Conservation (phyloP, 64 coral and sea anemone genomes). For the Montipora efflorescens region DNA sequence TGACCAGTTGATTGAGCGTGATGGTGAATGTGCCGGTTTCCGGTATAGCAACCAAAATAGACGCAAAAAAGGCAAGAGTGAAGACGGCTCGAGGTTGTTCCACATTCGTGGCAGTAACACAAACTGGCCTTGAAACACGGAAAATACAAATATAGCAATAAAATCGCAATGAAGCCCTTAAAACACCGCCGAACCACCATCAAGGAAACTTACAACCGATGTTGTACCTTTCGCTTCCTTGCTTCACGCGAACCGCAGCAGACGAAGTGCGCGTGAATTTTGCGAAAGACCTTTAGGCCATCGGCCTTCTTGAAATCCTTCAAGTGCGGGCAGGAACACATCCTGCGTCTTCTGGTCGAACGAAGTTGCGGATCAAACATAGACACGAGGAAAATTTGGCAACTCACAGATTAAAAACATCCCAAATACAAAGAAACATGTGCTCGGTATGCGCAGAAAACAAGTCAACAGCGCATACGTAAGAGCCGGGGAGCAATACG, state of each 20-base stretch:
- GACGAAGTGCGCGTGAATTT: slow-evolving; percentile 89
- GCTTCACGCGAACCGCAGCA: slow-evolving; percentile 88
- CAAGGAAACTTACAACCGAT: slow-evolving; percentile 50
- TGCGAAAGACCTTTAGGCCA: slow-evolving; percentile 87
- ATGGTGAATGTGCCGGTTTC: slow-evolving; percentile 94
- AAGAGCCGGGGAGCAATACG: slow-evolving; percentile 20
- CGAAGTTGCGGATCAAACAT: slow-evolving; percentile 50
- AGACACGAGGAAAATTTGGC: slow-evolving; percentile 17
- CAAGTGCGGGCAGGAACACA: slow-evolving; percentile 69
- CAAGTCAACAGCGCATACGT: slow-evolving; percentile 40
- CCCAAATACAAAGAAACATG: slow-evolving; percentile 73
- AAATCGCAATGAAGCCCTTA: not conserved
- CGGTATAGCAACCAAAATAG: slow-evolving; percentile 98
- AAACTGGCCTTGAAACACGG: slow-evolving; percentile 72
- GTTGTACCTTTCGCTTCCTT: slow-evolving; percentile 93
- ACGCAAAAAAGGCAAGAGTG: slow-evolving; percentile 97
- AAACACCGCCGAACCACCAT: not conserved
- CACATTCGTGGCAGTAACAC: slow-evolving; percentile 91
- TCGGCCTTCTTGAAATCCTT: slow-evolving; percentile 91
- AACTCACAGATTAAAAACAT: slow-evolving; percentile 46
- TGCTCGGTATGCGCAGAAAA: slow-evolving; percentile 68
- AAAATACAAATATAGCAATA: slow-evolving; percentile 8
- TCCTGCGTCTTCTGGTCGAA: slow-evolving; percentile 45
- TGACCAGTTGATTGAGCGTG: slow-evolving; percentile 90
- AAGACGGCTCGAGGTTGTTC: slow-evolving; percentile 89